Evolutionary conservation across 2,113 vertebrate genomes (phyloP).

Genomic region (Notiomystis cincta): DNA sequence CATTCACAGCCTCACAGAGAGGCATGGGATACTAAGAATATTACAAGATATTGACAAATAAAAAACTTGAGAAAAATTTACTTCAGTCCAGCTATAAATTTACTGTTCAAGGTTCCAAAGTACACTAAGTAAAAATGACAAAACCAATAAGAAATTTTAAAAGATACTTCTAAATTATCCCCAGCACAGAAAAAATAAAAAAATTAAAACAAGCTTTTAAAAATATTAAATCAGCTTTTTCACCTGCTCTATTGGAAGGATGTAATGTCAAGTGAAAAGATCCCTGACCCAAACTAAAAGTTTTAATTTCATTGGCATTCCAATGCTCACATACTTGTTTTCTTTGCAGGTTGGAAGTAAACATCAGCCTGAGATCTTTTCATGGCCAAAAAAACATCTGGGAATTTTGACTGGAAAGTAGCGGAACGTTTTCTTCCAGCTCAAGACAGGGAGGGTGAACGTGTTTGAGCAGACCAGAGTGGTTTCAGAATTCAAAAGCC

Average conservation of each 20-base stretch:
- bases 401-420: neutral
- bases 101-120: neutral
- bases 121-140: neutral
- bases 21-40: neutral
- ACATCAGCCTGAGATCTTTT: neutral
- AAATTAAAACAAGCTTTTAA: neutral
- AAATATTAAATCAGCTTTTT: neutral
- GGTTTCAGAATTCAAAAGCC: neutral
- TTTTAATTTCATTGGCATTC: neutral
- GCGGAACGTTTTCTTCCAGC: neutral
- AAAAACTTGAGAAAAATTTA: neutral
- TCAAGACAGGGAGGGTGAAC: accelerated
- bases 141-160: neutral
- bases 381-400: neutral
- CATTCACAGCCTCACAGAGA: neutral
- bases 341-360: neutral
- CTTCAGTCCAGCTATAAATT: neutral
- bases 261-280: neutral
- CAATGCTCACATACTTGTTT: accelerated
- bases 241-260: neutral
- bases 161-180: neutral
- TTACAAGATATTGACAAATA: neutral
- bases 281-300: neutral
- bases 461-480: neutral
- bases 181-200: neutral